phyloP scores from a whole-genome alignment of 1,140 invertebrate genomes.

The Drosophila arawakana region DNA sequence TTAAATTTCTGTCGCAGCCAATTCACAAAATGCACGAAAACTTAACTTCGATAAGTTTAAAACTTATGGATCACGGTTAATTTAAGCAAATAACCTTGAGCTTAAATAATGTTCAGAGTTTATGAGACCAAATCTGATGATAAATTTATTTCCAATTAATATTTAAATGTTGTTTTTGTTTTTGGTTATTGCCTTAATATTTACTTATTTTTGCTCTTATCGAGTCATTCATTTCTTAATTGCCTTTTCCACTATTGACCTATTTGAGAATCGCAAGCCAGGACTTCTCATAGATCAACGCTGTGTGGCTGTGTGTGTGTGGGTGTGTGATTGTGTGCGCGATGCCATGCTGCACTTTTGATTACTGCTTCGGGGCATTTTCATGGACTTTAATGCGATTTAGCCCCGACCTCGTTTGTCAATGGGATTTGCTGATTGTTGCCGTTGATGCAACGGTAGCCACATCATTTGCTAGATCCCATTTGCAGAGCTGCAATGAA shows the following conservation, averaged over 20 bases:
- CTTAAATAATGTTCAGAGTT: not conserved
- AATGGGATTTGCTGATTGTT: conserved; percentile 64
- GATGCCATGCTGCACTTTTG: conserved; percentile 56
- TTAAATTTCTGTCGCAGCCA: conserved; percentile 1
- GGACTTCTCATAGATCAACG: conserved; percentile 6
- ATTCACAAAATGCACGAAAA: not conserved
- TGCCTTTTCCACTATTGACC: conserved; percentile 4
- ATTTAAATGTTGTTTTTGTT: not conserved
- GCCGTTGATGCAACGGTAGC: conserved; percentile 54
- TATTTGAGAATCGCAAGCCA: conserved; percentile 12
- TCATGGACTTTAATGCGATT: conserved; percentile 64
- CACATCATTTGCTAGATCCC: conserved; percentile 68
- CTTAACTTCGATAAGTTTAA: not conserved
- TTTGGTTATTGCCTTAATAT: not conserved
- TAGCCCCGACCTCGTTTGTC: conserved; percentile 49
- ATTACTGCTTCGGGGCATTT: conserved; percentile 56
- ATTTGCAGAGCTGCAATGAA: conserved; percentile 23
- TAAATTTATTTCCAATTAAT: not conserved
- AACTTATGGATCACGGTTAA: not conserved
- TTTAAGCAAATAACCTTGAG: too few relatives aligned
- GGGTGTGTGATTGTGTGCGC: conserved; percentile 10
- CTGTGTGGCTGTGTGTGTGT: conserved; percentile 5
- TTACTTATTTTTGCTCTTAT: not conserved
- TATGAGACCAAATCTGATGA: not conserved
- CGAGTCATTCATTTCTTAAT: conserved; percentile 15